Evolutionary conservation across 1,140 invertebrate species (phyloP).

Genomic region (Drosophila kepulauana): DNA sequence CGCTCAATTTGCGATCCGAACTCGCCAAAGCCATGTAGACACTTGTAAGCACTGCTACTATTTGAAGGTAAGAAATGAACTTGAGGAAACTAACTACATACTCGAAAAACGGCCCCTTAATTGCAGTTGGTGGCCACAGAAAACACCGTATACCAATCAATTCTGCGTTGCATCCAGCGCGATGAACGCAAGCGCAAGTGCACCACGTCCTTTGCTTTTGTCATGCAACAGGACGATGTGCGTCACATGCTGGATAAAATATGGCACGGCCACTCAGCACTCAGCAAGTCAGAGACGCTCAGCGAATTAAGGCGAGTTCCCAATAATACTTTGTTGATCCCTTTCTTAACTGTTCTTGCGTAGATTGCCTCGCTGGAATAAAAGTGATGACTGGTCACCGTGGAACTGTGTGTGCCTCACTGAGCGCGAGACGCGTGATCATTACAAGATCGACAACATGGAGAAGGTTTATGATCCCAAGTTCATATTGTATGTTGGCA

Average conservation of each 20-base stretch:
- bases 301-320: slow-evolving; percentile 84
- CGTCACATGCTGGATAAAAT: slow-evolving; percentile 87
- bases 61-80: slow-evolving; percentile 62
- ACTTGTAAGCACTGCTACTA: slow-evolving; percentile 82
- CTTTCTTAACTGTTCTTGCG: not conserved
- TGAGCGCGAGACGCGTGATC: slow-evolving; percentile 86
- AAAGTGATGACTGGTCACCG: slow-evolving; percentile 87
- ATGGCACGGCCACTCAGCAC: slow-evolving; percentile 88
- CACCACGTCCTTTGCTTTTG: slow-evolving; percentile 86
- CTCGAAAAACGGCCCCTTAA: not conserved
- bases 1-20: slow-evolving; percentile 70
- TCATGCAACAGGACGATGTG: slow-evolving; percentile 87
- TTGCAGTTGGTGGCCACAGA: slow-evolving; percentile 70
- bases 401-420: slow-evolving; percentile 90
- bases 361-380: slow-evolving; percentile 86
- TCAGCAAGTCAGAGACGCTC: slow-evolving; percentile 87
- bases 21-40: slow-evolving; percentile 76
- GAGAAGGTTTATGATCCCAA: slow-evolving; percentile 85
- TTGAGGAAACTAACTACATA: not conserved
- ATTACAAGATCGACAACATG: slow-evolving; percentile 85
- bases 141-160: slow-evolving; percentile 85
- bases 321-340: not conserved
- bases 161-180: slow-evolving; percentile 86
- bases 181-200: slow-evolving; percentile 86
- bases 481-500: slow-evolving; percentile 77